Evolutionary conservation across 2,888 invertebrate genomes (phyloP).

Genomic region (Folsomia candida): DNA sequence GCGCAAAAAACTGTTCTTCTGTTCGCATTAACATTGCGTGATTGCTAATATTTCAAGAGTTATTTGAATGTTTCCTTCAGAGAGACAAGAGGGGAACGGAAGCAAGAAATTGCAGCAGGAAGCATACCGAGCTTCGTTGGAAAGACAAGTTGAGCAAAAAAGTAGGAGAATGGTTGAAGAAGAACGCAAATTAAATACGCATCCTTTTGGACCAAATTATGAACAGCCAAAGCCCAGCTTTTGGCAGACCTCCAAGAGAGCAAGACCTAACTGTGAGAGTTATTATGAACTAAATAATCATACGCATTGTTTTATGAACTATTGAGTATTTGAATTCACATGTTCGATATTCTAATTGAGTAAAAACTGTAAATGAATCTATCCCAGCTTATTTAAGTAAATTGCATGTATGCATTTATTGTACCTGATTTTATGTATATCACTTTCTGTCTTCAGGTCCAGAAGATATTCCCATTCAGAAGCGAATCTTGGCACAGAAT

Average conservation of each 20-base stretch:
- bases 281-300: not conserved
- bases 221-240: conserved; percentile 20
- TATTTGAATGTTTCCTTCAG: not conserved
- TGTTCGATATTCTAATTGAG: no score
- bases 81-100: not conserved
- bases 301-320: not conserved
- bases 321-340: not conserved
- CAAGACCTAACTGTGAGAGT: conserved; percentile 4
- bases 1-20: no score
- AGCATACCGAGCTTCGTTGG: conserved; percentile 37
- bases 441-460: no score
- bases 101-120: conserved; percentile 17
- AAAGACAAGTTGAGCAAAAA: conserved; percentile 41
- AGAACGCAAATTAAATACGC: conserved; percentile 27
- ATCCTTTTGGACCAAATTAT: conserved; percentile 40
- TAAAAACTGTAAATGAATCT: not conserved
- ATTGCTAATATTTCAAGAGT: no score
- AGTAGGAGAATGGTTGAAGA: conserved; percentile 32
- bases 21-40: no score
- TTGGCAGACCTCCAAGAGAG: conserved; percentile 18
- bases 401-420: no score
- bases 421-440: no score
- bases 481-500: not conserved
- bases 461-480: not conserved
- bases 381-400: no score